phyloP scores from a whole-genome alignment of 1,140 invertebrate species.

The Drosophila ercepeae region DNA sequence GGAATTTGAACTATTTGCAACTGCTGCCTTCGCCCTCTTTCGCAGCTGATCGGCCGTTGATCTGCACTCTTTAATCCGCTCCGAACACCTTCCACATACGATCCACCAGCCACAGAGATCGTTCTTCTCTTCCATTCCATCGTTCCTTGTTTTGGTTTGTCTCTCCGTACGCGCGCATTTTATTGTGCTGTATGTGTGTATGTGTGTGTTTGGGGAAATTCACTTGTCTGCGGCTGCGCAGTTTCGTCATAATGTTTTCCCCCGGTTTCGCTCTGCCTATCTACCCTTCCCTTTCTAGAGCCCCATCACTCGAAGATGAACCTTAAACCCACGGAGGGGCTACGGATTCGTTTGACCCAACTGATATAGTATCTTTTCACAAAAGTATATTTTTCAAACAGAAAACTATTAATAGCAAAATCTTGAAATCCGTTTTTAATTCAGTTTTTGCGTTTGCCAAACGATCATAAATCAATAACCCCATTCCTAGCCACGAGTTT shows the following conservation, averaged over 20 bases:
- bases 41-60: slow-evolving; percentile 22
- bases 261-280: background rate
- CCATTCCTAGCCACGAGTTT: background rate
- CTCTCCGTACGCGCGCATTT: slow-evolving; percentile 63
- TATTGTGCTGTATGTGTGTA: slow-evolving; percentile 23
- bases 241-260: slow-evolving; percentile 61
- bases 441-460: too few species aligned
- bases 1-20: slow-evolving; percentile 39
- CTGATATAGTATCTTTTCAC: too few species aligned
- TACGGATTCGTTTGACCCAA: too few species aligned
- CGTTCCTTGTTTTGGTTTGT: slow-evolving; percentile 62
- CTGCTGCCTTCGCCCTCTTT: background rate
- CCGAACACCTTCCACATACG: background rate
- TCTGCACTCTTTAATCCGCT: slow-evolving; percentile 19
- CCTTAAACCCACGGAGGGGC: too few species aligned
- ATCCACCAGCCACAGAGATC: slow-evolving; percentile 33
- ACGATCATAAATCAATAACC: slow-evolving; percentile 11
- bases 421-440: too few species aligned
- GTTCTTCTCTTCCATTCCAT: slow-evolving; percentile 29
- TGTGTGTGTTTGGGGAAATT: slow-evolving; percentile 57
- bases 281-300: too few species aligned
- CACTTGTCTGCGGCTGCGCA: slow-evolving; percentile 57
- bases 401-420: too few species aligned
- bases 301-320: background rate
- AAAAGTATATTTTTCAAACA: too few species aligned